phyloP scores from a whole-genome alignment of 2,797 vertebrate species.

The Lateolabrax maculatus region DNA sequence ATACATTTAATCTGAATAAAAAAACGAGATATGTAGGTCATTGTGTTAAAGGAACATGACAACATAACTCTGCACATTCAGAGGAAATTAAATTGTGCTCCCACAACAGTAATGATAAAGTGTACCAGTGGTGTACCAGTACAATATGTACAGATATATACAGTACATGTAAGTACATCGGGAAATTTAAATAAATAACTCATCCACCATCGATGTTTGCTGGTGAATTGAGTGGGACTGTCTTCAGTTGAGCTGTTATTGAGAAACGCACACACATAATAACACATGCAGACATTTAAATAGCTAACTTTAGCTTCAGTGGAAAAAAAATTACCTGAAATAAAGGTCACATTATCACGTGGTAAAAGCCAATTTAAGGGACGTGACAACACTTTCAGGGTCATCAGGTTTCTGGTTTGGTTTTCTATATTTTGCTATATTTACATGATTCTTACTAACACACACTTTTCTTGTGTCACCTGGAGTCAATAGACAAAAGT shows the following conservation, averaged over 20 bases:
- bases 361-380: slow-evolving; percentile 6
- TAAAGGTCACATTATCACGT: slow-evolving; percentile 30
- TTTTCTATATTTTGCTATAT: background rate
- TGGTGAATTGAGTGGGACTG: too few relatives aligned
- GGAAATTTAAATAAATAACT: too few relatives aligned
- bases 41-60: slow-evolving; percentile 22
- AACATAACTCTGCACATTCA: background rate
- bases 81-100: background rate
- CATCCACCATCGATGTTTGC: too few relatives aligned
- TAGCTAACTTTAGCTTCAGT: slow-evolving; percentile 10
- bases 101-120: background rate
- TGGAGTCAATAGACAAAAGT: background rate
- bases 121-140: too few relatives aligned
- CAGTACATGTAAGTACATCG: too few relatives aligned
- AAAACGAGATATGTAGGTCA: slow-evolving; percentile 20
- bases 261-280: background rate
- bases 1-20: slow-evolving; percentile 3
- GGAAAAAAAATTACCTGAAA: background rate
- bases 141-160: too few relatives aligned
- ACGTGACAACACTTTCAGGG: background rate
- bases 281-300: slow-evolving; percentile 15
- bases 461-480: background rate
- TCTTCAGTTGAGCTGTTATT: too few relatives aligned
- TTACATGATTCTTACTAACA: background rate
- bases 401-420: slow-evolving; percentile 2